Base-by-base conservation (phyloP, 2,113 vertebrate genomes). In the Daphoenositta chrysoptera region DNA sequence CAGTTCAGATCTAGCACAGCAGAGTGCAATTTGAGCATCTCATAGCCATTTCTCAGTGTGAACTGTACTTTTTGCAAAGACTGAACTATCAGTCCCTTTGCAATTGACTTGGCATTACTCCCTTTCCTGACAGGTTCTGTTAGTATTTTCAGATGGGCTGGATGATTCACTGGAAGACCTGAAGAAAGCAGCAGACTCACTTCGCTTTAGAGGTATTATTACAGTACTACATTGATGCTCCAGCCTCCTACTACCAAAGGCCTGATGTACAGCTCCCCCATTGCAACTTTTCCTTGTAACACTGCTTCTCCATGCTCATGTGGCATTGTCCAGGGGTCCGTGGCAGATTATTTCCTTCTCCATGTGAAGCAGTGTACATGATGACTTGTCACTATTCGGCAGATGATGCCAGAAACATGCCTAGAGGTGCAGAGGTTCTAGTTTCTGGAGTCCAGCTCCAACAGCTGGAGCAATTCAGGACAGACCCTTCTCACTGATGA, bases 81-180 rank as follows among this genome's bases (percentile, higher is more conserved):
- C 35, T 64, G 22, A 22, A 18, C 31, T 51, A 87, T 44, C 57
- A 45, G 6, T 72, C 31, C 54, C 50, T 69, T 84, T 53, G 21
- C 35, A 58, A 53, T 24, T 84, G 54, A 68, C 16, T 65, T 75
- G 42, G 4, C 53, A 26, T 72, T 72, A 10, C 20, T 57, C 8
- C 27, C 81, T 95, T 88, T 93, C 44, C 48, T 93, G 39, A 60
- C 79, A 99, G 99, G 96, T 99, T 83, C 95, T 99, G 63, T 78
- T 99, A 84, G 97, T 99, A 61, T 99, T 99, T 96, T 98, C 99
- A 8, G 99, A 99, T 35, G 99, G 99, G 40, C 92, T 98, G 39
- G 98, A 99, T 89, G 98, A 97, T 50, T 89, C 97, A 2, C 84
- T 98, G 78, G 95, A 98, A 83, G 87, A 44, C 5, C 97, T 99